These are phyloP conservation scores for Sitta europaea DNA, from an alignment of 2,113 vertebrate genomes.

Conservation along the genomic window DNA sequence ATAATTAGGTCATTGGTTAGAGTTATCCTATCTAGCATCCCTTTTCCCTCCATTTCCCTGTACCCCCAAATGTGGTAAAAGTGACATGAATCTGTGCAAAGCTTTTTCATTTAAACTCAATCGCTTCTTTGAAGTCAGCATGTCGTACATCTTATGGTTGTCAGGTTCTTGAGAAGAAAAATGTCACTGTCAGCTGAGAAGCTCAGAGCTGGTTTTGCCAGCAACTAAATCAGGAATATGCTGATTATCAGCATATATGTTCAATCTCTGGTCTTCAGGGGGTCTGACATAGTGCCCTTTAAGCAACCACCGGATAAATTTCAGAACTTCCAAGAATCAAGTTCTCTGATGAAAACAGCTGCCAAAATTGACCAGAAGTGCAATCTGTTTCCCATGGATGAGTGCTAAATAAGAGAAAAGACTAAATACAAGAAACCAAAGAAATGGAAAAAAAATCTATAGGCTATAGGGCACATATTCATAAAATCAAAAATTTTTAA, in stretches of 20 bases:
- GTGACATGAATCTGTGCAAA: neutral
- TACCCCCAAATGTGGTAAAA: neutral
- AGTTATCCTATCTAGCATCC: neutral
- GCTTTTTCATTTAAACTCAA: neutral
- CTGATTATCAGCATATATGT: neutral
- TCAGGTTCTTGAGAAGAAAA: neutral
- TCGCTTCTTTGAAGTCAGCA: neutral
- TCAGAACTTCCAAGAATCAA: neutral
- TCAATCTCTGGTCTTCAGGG: neutral
- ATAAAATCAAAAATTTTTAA: constrained; percentile 25
- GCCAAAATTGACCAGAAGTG: neutral
- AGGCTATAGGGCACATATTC: neutral
- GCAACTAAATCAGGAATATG: neutral
- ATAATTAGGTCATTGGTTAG: neutral
- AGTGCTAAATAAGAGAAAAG: neutral
- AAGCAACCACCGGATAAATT: neutral
- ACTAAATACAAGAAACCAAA: neutral
- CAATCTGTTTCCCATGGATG: neutral
- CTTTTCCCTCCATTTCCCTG: neutral
- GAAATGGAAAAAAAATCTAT: neutral
- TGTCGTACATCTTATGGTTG: fast-evolving
- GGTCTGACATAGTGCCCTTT: neutral
- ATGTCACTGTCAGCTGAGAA: neutral
- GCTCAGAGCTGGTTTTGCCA: neutral
- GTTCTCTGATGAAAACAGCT: neutral